Base-by-base conservation (phyloP, 2,113 vertebrate species). In the Alethe castanea region DNA sequence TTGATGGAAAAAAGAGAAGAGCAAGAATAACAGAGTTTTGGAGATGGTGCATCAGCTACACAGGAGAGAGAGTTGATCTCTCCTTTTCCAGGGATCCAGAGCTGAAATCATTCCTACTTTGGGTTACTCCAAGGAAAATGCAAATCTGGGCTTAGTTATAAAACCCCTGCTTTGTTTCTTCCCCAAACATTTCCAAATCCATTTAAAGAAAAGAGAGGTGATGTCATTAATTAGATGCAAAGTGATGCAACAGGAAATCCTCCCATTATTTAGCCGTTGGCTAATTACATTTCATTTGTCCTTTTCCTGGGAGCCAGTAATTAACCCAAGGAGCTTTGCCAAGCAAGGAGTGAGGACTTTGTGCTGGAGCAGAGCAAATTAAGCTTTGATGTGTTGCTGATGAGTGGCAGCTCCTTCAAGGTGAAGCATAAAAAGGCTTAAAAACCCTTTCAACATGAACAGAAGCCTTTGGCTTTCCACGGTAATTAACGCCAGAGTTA, bases 381-480 rank as follows among this genome's bases (percentile, higher is more conserved):
- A 45, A 48, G 83, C 88, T 92, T 93, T 90, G 94, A 94, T 91
- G 94, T 0, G 15, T 15, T 0, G 25, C 72, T 60, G 90, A n/a
- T 53, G 92, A 87, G 85, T 80, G 92, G 78, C 87, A 93, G 81
- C 70, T 93, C 90, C 90, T 94, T 87, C 86, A 95, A 96, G 96
- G 94, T 93, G 88, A 82, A 65, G 83, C 66, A 64, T 22, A 64
- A 95, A 96, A 86, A 36, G 61, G 66, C 61, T 94, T 78, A 56
- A n/a, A 95, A 93, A 90, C 76, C n/a, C 60, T 71, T 84, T 47
- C 76, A 94, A 96, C 42, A 24, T 11, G n/a, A 91, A 67, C 69
- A 85, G 81, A 72, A 93, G 88, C 78, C 79, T 87, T 94, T 85
- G 94, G 90, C 92, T 95, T 89, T 60, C 59, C 64, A 7, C 31